These are phyloP conservation scores for Netelia inedita DNA, from an alignment of 2,888 invertebrate genomes.

Conservation along the genomic window DNA sequence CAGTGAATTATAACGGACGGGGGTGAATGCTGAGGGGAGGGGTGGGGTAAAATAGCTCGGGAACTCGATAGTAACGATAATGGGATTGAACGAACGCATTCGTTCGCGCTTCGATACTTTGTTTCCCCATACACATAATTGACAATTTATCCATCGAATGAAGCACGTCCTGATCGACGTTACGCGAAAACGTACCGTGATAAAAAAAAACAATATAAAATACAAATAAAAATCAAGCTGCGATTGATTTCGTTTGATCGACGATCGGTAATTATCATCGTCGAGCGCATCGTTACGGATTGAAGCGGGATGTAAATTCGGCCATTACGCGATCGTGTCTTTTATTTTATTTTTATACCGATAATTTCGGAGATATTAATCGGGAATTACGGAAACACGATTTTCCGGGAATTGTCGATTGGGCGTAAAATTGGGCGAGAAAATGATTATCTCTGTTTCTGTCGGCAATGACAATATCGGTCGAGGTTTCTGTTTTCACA, in stretches of 20 bases:
- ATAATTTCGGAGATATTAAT: too few relatives aligned
- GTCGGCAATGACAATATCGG: background rate
- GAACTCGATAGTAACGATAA: background rate
- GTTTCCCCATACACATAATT: background rate
- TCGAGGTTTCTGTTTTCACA: constrained; percentile 12
- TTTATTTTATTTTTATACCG: too few relatives aligned
- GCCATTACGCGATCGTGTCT: too few relatives aligned
- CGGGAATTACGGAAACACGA: background rate
- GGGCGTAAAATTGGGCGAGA: constrained; percentile 1
- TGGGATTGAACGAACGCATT: background rate
- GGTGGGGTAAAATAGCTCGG: background rate
- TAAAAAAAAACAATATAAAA: background rate
- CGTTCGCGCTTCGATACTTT: background rate
- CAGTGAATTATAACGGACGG: constrained; percentile 25
- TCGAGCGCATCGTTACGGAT: too few relatives aligned
- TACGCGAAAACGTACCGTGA: background rate
- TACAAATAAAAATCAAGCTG: background rate
- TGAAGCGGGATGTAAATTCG: too few relatives aligned
- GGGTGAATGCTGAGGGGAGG: background rate
- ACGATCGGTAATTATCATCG: too few relatives aligned
- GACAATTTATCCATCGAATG: background rate
- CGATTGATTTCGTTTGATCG: background rate
- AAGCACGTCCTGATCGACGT: background rate
- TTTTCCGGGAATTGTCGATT: constrained; percentile 2
- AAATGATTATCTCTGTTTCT: background rate